A percentile compares a stretch with the other conserved stretches of the same genome.
phyloP scores from a whole-genome alignment of 2,888 invertebrate species.

The Molanna angustata region DNA sequence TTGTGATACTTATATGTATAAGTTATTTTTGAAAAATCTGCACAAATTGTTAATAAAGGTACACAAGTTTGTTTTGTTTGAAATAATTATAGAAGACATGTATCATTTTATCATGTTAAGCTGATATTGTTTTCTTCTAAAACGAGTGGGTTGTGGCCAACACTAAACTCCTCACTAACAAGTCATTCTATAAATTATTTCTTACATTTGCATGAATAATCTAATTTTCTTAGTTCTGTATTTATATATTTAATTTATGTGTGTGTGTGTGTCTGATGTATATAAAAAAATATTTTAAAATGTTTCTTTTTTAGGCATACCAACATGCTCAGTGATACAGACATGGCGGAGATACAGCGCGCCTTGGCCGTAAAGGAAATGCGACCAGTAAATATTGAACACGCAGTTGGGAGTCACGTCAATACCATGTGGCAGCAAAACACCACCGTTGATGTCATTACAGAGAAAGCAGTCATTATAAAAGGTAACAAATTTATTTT shows the following conservation, averaged over 20 bases:
- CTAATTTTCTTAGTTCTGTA: background rate
- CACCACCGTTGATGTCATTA: constrained; percentile 25
- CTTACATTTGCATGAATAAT: too few relatives aligned
- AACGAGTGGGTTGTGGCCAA: too few relatives aligned
- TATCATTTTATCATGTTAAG: too few relatives aligned
- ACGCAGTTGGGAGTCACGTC: constrained; percentile 20
- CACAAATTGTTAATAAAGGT: too few relatives aligned
- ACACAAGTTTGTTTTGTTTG: too few relatives aligned
- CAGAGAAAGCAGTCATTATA: constrained; percentile 31
- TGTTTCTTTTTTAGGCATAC: constrained; percentile 12
- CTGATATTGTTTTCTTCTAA: too few relatives aligned
- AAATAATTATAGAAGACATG: too few relatives aligned
- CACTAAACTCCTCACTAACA: too few relatives aligned
- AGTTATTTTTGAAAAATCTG: too few relatives aligned
- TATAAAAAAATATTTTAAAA: background rate
- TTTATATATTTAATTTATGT: background rate
- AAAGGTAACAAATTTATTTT: constrained; percentile 28
- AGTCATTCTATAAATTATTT: too few relatives aligned
- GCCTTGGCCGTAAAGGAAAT: constrained; percentile 28
- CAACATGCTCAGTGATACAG: constrained; percentile 14
- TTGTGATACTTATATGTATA: too few relatives aligned
- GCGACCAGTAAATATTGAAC: constrained; percentile 30
- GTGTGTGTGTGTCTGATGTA: too few relatives aligned
- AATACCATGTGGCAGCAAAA: background rate
- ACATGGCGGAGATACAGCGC: constrained; percentile 15